Conservation (phyloP, 2,888 invertebrate genomes). For the Tenodera sinensis region DNA sequence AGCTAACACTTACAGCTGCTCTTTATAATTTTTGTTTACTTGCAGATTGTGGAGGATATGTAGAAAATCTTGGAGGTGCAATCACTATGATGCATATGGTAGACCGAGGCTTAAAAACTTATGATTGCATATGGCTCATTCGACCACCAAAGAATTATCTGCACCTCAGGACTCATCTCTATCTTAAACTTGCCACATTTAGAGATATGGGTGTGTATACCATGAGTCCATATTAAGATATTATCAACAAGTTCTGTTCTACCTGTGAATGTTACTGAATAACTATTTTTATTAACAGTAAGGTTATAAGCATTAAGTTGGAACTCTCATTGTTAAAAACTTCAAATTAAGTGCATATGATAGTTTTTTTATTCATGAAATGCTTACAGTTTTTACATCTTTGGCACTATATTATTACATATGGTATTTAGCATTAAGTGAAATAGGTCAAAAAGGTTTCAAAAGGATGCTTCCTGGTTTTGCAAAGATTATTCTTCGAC, state of each 20-base stretch:
- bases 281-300: too few relatives aligned
- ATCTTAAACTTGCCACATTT: slow-evolving; percentile 56
- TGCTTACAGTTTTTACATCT: too few relatives aligned
- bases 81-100: slow-evolving; percentile 76
- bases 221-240: neutral
- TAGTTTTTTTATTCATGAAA: too few relatives aligned
- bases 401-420: too few relatives aligned
- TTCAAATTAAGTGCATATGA: too few relatives aligned
- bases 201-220: slow-evolving; percentile 51
- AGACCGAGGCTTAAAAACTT: slow-evolving; percentile 48
- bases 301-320: too few relatives aligned
- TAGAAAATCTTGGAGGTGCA: slow-evolving; percentile 65
- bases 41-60: slow-evolving; percentile 66
- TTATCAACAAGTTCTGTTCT: neutral
- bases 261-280: neutral
- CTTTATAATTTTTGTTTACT: slow-evolving; percentile 27
- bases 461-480: too few relatives aligned
- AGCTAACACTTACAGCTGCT: neutral
- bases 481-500: too few relatives aligned
- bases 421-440: too few relatives aligned
- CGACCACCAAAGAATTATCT: slow-evolving; percentile 60
- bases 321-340: too few relatives aligned
- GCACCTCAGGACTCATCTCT: slow-evolving; percentile 64
- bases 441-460: too few relatives aligned
- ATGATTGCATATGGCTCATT: slow-evolving; percentile 70